Percentiles rank a stretch among this genome's conserved stretches.
Conservation (phyloP, 2,113 vertebrate species). For the Carettochelys insculpta region DNA sequence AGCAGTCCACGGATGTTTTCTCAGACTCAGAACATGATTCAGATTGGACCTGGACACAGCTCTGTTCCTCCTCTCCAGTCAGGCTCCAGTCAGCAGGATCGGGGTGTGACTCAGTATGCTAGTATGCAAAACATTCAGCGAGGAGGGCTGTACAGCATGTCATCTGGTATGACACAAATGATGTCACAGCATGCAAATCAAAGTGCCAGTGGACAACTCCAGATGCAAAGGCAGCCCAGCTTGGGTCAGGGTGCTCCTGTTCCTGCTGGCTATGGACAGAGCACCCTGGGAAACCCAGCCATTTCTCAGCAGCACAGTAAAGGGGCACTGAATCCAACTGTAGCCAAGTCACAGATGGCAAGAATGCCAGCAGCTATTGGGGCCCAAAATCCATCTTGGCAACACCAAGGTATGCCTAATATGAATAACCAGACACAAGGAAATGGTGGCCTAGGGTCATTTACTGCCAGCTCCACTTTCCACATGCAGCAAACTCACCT, state of each 20-base stretch:
- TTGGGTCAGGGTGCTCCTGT: constrained; percentile 74
- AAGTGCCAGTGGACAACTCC: constrained; percentile 74
- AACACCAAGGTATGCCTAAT: constrained; percentile 84
- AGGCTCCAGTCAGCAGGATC: constrained; percentile 81
- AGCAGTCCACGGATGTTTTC: constrained; percentile 89
- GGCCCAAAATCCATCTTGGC: constrained; percentile 86
- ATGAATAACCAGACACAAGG: constrained; percentile 81
- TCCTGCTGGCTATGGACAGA: constrained; percentile 86
- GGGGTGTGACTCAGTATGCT: constrained; percentile 82
- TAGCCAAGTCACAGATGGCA: constrained; percentile 86
- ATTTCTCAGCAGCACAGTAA: constrained; percentile 85
- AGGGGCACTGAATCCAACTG: constrained; percentile 79
- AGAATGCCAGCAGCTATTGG: constrained; percentile 79
- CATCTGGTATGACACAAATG: constrained; percentile 76
- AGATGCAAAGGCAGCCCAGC: constrained; percentile 81
- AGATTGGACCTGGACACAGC: constrained; percentile 82
- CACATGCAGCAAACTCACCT: constrained; percentile 89
- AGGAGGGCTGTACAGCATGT: constrained; percentile 84
- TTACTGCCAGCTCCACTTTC: constrained; percentile 82
- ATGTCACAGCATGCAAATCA: constrained; percentile 76
- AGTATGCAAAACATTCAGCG: constrained; percentile 85
- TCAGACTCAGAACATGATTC: constrained; percentile 87
- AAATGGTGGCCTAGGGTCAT: constrained; percentile 78
- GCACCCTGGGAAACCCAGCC: constrained; percentile 77
- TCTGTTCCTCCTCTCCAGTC: constrained; percentile 80